Conservation (phyloP, 2,797 vertebrate genomes). For the Ceryle rudis region DNA sequence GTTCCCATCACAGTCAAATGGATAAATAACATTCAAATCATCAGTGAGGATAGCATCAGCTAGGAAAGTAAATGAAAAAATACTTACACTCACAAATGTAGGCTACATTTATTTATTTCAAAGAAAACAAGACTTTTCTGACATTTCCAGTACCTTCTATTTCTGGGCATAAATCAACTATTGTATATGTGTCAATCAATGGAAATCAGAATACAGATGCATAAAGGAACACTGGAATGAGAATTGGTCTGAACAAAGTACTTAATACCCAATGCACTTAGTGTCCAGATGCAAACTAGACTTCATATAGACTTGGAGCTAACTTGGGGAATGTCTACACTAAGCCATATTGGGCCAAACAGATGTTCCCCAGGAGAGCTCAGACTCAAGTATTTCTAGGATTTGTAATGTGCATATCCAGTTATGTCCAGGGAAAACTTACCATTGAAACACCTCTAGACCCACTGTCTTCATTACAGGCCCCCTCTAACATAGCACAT, state of each 20-base stretch:
- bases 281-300: background rate
- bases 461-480: background rate
- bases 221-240: background rate
- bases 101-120: background rate
- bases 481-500: background rate
- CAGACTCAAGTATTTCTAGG: background rate
- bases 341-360: background rate
- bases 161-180: background rate
- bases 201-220: background rate
- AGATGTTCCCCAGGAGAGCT: background rate
- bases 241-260: background rate
- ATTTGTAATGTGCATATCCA: background rate
- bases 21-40: background rate
- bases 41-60: background rate
- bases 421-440: fast-evolving
- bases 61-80: background rate
- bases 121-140: background rate
- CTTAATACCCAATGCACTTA: background rate
- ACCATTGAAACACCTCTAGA: background rate
- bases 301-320: slow-evolving; percentile 7
- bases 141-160: background rate
- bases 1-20: background rate
- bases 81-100: background rate
- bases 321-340: background rate
- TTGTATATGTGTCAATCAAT: background rate